Conservation (phyloP, 2,888 invertebrate genomes). For the Oasisia sp. region DNA sequence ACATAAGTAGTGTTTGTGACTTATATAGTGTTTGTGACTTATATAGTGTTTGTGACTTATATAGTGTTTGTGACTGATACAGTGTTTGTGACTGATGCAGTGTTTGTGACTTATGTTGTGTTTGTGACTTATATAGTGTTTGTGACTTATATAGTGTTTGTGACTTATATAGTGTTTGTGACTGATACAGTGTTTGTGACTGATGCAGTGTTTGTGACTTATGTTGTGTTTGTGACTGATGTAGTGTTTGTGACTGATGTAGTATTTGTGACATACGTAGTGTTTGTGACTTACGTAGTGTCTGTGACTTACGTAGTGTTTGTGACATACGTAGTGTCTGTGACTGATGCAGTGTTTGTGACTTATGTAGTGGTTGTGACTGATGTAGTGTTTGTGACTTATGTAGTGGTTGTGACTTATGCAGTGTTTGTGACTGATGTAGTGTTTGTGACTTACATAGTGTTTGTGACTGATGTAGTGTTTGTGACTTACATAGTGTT, state of each 20-base stretch:
- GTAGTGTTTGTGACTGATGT: no score
- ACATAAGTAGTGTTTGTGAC: no score
- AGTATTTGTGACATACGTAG: constrained; percentile 70
- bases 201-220: constrained; percentile 82
- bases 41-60: constrained; percentile 72
- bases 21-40: constrained; percentile 40
- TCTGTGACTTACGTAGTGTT: constrained; percentile 85
- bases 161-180: not conserved
- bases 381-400: constrained; percentile 82
- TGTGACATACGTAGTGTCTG: constrained; percentile 90
- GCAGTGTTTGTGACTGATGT: constrained; percentile 65
- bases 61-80: constrained; percentile 85
- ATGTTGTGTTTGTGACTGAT: no score
- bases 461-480: constrained; percentile 85
- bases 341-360: not conserved
- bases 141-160: constrained; percentile 87
- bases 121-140: constrained; percentile 73
- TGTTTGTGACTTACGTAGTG: constrained; percentile 73
- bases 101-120: constrained; percentile 72
- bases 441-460: constrained; percentile 75
- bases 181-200: constrained; percentile 72
- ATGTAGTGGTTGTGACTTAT: constrained; percentile 78
- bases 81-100: no score
- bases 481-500: no score
- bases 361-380: constrained; percentile 72